Conservation (phyloP, 2,113 vertebrate genomes). For the Myotis yumanensis region DNA sequence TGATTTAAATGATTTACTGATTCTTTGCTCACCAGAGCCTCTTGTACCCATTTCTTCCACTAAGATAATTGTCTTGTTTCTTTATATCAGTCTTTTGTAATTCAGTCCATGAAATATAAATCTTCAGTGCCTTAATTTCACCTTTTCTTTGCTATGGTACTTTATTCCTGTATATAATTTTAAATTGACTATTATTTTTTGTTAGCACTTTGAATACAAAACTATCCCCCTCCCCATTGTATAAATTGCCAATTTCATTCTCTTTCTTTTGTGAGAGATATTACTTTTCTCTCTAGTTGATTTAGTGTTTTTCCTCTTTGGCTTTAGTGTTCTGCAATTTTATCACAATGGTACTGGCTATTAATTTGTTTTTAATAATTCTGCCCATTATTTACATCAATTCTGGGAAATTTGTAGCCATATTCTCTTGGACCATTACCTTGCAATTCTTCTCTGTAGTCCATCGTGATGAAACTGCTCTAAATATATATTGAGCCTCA, state of each 20-base stretch:
- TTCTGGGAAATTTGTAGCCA: neutral
- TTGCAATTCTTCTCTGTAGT: neutral
- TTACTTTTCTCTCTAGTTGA: slow-evolving; percentile 9
- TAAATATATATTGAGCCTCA: neutral
- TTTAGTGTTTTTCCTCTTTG: neutral
- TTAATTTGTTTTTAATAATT: slow-evolving; percentile 7
- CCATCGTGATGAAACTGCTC: neutral
- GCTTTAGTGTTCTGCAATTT: neutral
- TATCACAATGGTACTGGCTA: neutral
- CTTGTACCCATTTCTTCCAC: neutral
- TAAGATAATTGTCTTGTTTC: neutral
- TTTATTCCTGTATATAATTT: neutral
- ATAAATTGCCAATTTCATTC: slow-evolving; percentile 2
- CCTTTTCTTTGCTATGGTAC: neutral
- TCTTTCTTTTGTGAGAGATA: slow-evolving; percentile 1
- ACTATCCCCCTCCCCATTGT: neutral
- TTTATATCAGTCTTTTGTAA: neutral
- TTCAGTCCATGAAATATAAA: neutral
- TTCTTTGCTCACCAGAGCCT: neutral
- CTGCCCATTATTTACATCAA: slow-evolving; percentile 10
- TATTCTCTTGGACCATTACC: neutral
- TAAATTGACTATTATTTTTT: neutral
- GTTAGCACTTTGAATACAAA: neutral
- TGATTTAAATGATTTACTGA: neutral
- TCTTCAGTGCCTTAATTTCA: neutral